phyloP scores from a whole-genome alignment of 2,888 invertebrate genomes.

The Drosophila kanekoi region DNA sequence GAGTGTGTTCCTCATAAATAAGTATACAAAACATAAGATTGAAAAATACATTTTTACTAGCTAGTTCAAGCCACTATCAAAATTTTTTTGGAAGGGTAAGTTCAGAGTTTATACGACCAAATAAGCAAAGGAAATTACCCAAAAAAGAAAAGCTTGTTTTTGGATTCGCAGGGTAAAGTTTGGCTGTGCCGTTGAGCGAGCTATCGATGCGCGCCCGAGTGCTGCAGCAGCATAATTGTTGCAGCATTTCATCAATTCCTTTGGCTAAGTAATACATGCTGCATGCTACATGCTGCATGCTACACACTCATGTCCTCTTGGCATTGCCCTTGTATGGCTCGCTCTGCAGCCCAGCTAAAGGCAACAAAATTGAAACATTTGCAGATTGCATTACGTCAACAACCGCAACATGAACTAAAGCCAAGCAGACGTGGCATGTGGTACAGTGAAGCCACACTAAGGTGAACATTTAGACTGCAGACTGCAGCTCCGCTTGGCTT shows the following conservation, averaged over 20 bases:
- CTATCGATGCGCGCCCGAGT: conserved; percentile 4
- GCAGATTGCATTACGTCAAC: conserved; percentile 61
- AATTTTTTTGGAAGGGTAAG: not conserved
- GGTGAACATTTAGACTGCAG: conserved; percentile 11
- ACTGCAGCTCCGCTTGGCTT: no score
- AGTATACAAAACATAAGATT: not conserved
- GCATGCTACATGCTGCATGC: conserved; percentile 18
- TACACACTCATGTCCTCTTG: conserved; percentile 10
- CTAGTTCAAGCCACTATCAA: not conserved
- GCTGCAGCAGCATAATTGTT: conserved; percentile 46
- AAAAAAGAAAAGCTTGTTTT: not conserved
- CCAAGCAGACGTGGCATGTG: conserved; percentile 1
- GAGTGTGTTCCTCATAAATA: no score
- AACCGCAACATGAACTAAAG: conserved; percentile 30
- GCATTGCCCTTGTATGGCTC: conserved; percentile 3
- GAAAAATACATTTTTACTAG: not conserved
- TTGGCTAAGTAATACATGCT: conserved; percentile 20
- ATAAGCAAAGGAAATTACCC: not conserved
- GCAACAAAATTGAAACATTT: conserved; percentile 58
- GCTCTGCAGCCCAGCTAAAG: not conserved
- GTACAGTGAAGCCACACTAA: conserved; percentile 42
- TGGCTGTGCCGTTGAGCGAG: conserved; percentile 2
- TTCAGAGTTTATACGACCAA: not conserved
- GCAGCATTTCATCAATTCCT: conserved; percentile 59
- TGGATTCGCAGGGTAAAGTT: not conserved